Base-by-base conservation (phyloP, 2,797 vertebrate species). In the Micrastur ruficollis region DNA sequence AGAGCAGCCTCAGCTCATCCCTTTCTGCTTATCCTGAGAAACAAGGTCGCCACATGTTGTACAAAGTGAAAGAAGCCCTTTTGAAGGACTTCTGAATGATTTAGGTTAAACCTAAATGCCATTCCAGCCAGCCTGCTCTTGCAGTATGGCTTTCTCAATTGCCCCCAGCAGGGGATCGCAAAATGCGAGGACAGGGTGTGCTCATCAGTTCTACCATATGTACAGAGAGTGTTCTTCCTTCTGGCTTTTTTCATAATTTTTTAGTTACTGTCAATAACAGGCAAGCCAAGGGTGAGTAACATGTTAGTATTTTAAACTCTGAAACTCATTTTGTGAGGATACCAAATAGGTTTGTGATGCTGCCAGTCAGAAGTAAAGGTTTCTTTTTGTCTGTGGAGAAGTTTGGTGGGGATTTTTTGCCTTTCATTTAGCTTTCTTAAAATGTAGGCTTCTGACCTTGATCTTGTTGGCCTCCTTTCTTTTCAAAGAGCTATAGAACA, bases 401-500 rank as follows among this genome's bases (percentile, higher is more conserved):
- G 16, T 47, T 81, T 49, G 27, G 4, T 38, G 44, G 5, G 10
- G 4, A 0, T 7, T 23, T 52, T 62, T 38, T 55, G 4, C 16
- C 38, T 87, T 82, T 59, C 23, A 19, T 72, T 36, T 55, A 52
- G 34, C 47, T 86, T 89, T 70, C 61, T 81, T 78, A 46, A 85
- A 67, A 59, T 46, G 29, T 68, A 74, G 32, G 16, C 21, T 93
- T 53, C 40, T 61, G 65, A 63, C 81, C 67, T 88, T 92, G 74
- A 46, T 85, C 79, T 81, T 29, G 34, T 81, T 89, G 81, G 23
- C 5, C 32, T 68, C 12, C 23, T 65, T 90, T 66, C n/a, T 56
- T 91, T 67, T 82, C 49, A 67, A 70, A 85, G 40, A 34, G 19
- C 15, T 65, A 36, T 49, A 67, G 84, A 84, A 58, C 7, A 59